Base-by-base conservation (phyloP, 1,140 invertebrate species). In the Drosophila simulans region DNA sequence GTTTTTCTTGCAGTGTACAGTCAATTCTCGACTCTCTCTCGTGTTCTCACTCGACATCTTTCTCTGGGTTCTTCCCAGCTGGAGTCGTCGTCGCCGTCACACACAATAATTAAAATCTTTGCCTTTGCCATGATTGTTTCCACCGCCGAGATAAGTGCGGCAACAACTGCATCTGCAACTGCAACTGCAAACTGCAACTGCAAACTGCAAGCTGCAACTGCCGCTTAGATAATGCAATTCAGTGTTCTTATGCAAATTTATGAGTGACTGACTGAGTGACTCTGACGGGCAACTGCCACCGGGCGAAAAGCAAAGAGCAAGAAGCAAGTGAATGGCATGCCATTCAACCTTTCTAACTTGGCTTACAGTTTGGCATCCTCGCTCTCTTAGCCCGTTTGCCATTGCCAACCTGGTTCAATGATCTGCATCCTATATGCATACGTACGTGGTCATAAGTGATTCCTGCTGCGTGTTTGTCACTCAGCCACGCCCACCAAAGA, bases 31-130 rank as follows among this genome's bases (percentile, higher is more conserved):
- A 10, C 64, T 43, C 45, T 43, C 59, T 27, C 40, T 12, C 31
- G 31, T 52, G 22, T 64, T 45, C 60, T 45, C 64, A 68, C 45
- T 64, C 45, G 48, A 42, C 25, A 42, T 63, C 56, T 57, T 59
- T 59, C 54, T 63, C 54, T 10, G 39, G 2, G 8, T 48, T 27
- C 64, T 49, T 49, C 43, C 46, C 43, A 69, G 64, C 65, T 70
- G 43, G 52, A 70, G 68, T 70, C 42, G 42, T 69, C 64, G 63
- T 70, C 57, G 43, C 57, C 71, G 68, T 73, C 60, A 83, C 80
- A 89, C 80, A 84, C 84, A 89, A 89, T 89, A 89, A 89, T 89
- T 89, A 89, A 89, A 89, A 89, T 89, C 77, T 78, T 68, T 82
- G 43, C 56, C 55, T 68, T 59, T 69, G 42, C 45, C 66, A 48